phyloP scores from a whole-genome alignment of 2,888 invertebrate species.

The Acleris literana region DNA sequence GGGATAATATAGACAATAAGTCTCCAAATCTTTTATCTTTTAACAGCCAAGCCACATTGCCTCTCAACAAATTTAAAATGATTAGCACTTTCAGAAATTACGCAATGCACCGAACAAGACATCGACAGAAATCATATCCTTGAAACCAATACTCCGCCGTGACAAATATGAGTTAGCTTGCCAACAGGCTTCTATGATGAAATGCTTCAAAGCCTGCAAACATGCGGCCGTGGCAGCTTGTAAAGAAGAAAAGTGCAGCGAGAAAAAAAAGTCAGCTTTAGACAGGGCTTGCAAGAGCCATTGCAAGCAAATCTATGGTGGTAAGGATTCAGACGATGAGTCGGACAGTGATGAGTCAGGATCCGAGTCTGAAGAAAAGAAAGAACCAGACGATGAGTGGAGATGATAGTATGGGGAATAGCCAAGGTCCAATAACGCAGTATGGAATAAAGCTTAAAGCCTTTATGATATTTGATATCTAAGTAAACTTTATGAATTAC shows the following conservation, averaged over 20 bases:
- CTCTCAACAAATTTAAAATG: no score
- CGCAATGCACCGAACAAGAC: no score
- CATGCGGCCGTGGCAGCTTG: conserved; percentile 46
- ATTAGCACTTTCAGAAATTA: no score
- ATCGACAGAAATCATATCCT: background rate
- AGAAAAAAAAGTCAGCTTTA: background rate
- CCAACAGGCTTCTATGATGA: conserved; percentile 44
- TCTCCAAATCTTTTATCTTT: no score
- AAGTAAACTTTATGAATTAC: no score
- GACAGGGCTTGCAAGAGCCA: background rate
- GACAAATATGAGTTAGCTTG: conserved; percentile 56
- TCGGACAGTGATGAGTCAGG: background rate
- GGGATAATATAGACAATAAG: no score
- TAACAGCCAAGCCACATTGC: no score
- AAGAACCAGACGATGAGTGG: background rate
- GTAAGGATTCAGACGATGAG: background rate
- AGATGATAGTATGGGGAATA: no score
- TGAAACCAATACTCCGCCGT: conserved; percentile 48
- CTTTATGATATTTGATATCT: no score
- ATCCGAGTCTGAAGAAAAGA: background rate
- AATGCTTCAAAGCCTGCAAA: conserved; percentile 52
- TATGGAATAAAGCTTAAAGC: no score
- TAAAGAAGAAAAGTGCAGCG: background rate
- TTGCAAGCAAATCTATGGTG: conserved; percentile 1
- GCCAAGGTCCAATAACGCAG: no score